Base-by-base conservation (phyloP, 1,140 invertebrate species). In the Drosophila sturtevanti region DNA sequence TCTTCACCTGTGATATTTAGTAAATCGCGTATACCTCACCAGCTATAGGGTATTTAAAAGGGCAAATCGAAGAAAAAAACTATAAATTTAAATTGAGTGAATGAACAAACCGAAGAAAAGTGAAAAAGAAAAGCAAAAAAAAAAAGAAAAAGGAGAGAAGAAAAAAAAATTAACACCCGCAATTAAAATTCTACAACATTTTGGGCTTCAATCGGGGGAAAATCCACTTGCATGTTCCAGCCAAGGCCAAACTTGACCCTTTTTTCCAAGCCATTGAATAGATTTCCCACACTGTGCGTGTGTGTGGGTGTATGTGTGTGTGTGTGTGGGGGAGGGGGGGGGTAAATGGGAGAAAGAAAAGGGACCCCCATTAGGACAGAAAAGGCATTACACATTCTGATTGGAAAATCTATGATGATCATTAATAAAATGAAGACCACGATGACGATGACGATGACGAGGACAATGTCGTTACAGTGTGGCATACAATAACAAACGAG, bases 341-440 rank as follows among this genome's bases (percentile, higher is more conserved):
- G 5, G 27, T 4, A 31, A 31, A 31, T n/a, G n/a, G 54, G n/a
- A 5, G 12, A n/a, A 7, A 68, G 22, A 55, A 73, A 77, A 72
- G 81, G 64, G 63, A 65, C 54, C 60, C 55, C 52, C 63, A 68
- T 81, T 72, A 70, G 65, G 75, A 66, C 74, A 14, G 34, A 65
- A 76, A 77, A 77, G 52, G 72, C 73, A 78, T 69, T 78, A 79
- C 65, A 81, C 63, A 69, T 54, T 75, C 74, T 86, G 82, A 87
- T 86, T 86, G 81, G 74, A 72, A 86, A 85, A 86, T 87, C 78
- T 81, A 81, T 75, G 78, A 78, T 81, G 81, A 80, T 85, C 81
- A 85, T 85, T 85, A 85, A 85, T 85, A 85, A 74, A 85, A 85
- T 68, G 80, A 78, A 72, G 72, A 79, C 69, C 51, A 74, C 61